Base-by-base conservation (phyloP, 2,113 vertebrate genomes). In the Brachionichthys hirsutus region DNA sequence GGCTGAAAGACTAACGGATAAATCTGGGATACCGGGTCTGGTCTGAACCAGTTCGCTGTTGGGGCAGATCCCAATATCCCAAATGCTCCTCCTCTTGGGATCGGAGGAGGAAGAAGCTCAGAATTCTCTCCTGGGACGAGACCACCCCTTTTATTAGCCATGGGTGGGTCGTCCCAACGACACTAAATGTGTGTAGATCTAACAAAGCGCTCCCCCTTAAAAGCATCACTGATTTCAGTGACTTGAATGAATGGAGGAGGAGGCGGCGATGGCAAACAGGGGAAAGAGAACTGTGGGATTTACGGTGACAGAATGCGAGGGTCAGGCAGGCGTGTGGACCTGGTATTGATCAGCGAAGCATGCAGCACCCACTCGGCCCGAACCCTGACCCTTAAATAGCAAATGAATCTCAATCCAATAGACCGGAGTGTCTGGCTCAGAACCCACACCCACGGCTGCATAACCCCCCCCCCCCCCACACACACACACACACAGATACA, bases 321-420 rank as follows among this genome's bases (percentile, higher is more conserved):
- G 91, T 92, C 94, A 92, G 87, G 81, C 77, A 70, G 67, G 84
- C 64, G 89, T 81, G 85, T 75, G 78, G 83, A 77, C 30, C 74
- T 5, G 55, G 87, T 95, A 97, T 97, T 91, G 95, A 98, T 95
- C 94, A 92, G 90, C 22, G 85, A 87, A 82, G 84, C 92, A 89
- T 91, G 90, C 90, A 87, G 88, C 86, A 77, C 88, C 81, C 18
- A 75, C 89, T 88, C 83, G 88, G 92, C 90, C 87, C 57, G 93
- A 93, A 92, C 96, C 92, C 90, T 97, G 96, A 96, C 97, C 95
- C 92, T 91, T 94, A 99, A 98, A 98, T 96, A 94, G 95, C 91
- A 87, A 93, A 94, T 95, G 95, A 97, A 98, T 98, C 93, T 97
- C 94, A 93, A 98, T 97, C 88, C 93, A 94, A 98, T 96, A 93